phyloP scores from a whole-genome alignment of 1,140 invertebrate genomes.

The Zaprionus gabonicus region DNA sequence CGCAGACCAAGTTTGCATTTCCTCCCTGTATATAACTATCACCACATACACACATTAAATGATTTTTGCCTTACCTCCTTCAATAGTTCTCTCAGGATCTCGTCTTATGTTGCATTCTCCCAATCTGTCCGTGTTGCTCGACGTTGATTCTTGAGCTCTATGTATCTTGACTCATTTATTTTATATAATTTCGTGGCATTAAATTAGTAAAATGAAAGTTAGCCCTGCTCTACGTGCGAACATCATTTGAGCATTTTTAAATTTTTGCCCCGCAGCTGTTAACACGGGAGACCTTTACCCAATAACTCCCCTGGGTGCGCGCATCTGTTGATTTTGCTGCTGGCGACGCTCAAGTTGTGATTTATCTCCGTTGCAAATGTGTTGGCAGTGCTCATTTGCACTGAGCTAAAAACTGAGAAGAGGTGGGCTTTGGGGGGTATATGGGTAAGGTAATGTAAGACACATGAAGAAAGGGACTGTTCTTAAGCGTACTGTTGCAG shows the following conservation, averaged over 20 bases:
- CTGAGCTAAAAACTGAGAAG: too few species aligned
- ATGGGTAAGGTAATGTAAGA: too few species aligned
- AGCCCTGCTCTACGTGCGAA: not conserved
- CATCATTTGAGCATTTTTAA: not conserved
- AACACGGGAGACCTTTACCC: not conserved
- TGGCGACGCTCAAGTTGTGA: slow-evolving; percentile 1
- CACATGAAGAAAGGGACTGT: not conserved
- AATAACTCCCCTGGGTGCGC: slow-evolving; percentile 19
- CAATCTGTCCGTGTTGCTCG: too few species aligned
- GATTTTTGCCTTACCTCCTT: too few species aligned
- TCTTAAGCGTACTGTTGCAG: not conserved
- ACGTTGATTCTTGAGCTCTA: too few species aligned
- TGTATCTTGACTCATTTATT: too few species aligned
- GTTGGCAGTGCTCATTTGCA: not conserved
- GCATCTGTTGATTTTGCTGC: slow-evolving; percentile 25
- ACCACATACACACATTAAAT: too few species aligned
- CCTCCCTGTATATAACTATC: too few species aligned
- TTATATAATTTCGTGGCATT: not conserved
- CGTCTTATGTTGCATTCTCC: too few species aligned
- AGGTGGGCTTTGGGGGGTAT: too few species aligned
- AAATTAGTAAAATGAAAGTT: not conserved
- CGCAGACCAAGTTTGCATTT: too few species aligned
- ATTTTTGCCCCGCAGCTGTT: not conserved
- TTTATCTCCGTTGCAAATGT: slow-evolving; percentile 10
- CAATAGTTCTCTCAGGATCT: too few species aligned